Evolutionary conservation across 2,113 vertebrate species (phyloP).

Genomic region (Brienomyrus brachyistius): DNA sequence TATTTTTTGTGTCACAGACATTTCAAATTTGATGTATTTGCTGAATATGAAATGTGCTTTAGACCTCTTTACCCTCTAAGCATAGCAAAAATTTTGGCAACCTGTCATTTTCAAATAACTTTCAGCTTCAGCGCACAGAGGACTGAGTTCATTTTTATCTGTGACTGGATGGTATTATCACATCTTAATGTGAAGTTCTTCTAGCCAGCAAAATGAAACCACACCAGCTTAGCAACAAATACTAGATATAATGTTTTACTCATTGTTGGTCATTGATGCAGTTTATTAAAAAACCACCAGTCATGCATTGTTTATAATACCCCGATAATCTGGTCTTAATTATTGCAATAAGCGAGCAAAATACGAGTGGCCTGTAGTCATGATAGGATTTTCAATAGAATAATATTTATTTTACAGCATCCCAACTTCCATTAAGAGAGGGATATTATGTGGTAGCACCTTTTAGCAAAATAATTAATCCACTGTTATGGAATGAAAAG

Average conservation of each 20-base stretch:
- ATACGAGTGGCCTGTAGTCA: not conserved
- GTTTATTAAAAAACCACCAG: not conserved
- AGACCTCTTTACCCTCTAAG: no score
- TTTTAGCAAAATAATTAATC: not conserved
- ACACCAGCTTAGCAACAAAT: not conserved
- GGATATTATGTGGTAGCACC: not conserved
- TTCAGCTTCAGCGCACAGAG: not conserved
- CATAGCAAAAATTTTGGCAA: not conserved
- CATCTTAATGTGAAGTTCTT: not conserved
- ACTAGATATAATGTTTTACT: constrained; percentile 3
- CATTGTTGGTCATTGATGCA: not conserved
- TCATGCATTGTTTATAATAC: not conserved
- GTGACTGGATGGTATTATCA: not conserved
- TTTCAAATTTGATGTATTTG: not conserved
- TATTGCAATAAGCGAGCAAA: not conserved
- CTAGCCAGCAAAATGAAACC: not conserved
- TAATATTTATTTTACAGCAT: not conserved
- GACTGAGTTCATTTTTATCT: not conserved
- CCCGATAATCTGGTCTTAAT: not conserved
- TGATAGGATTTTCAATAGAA: not conserved
- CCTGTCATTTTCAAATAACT: constrained; percentile 2
- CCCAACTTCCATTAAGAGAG: not conserved
- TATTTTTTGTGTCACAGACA: not conserved
- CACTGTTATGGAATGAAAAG: not conserved
- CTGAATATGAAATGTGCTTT: not conserved